A percentile compares a stretch with the other conserved stretches of the same genome.
These are phyloP conservation scores for Hippopotamyrus pictus DNA, from an alignment of 2,797 vertebrate genomes.

Conservation along the genomic window DNA sequence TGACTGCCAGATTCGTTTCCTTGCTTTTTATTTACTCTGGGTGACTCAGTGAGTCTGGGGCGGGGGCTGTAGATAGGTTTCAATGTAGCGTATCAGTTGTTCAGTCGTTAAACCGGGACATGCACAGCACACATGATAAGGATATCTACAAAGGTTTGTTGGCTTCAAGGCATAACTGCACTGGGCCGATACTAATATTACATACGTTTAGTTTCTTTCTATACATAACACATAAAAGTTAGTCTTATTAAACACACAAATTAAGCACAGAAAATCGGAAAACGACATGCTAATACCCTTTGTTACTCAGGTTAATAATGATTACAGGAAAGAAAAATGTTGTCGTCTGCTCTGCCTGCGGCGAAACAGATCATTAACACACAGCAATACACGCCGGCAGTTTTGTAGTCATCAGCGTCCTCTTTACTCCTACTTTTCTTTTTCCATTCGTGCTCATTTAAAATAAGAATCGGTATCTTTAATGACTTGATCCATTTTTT, in stretches of 20 bases:
- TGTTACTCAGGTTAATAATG: slow-evolving; percentile 2
- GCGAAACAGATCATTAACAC: not conserved
- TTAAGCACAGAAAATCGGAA: not conserved
- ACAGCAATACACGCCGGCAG: not conserved
- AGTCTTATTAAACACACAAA: not conserved
- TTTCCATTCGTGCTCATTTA: not conserved
- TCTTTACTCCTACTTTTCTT: not conserved
- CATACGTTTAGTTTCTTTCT: not conserved
- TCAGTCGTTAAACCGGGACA: not conserved
- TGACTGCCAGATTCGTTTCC: not conserved
- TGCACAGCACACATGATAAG: slow-evolving; percentile 9
- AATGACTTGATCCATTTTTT: not conserved
- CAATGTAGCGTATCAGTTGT: not conserved
- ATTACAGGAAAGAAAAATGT: not conserved
- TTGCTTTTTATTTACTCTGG: slow-evolving; percentile 7
- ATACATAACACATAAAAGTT: not conserved
- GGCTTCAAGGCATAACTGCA: not conserved
- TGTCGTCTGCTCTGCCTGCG: not conserved
- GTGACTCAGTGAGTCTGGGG: not conserved
- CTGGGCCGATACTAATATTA: not conserved
- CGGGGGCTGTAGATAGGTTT: not conserved
- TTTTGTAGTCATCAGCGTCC: not conserved
- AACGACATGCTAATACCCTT: not conserved
- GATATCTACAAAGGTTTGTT: not conserved
- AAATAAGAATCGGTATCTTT: not conserved